Evolutionary conservation across 2,888 invertebrate species (phyloP), one percentile per base, ranked within the genome.

Genomic region (Apamea monoglypha): DNA sequence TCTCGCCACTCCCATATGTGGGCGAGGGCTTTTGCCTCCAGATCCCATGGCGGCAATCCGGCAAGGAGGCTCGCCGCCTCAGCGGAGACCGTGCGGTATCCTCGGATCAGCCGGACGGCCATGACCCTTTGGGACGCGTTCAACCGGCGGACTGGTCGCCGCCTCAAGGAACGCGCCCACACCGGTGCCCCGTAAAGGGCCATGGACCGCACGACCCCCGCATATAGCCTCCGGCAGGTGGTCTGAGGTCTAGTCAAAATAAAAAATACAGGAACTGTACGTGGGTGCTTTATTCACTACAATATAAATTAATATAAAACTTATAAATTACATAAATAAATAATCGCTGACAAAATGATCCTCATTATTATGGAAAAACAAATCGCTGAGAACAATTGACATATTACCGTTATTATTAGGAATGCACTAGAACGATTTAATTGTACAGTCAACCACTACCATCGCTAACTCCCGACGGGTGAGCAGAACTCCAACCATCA

Each of bases 301-400:
- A 93, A 92, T 95, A 96, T 96, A 96, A 96, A 96, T 96, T 94
- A 96, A 93, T 94, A 95, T 93, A 94, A 96, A 95, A 94, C 94
- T 91, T 94, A 94, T 94, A 95, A 94, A 95, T 96, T 94, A 95
- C 91, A 94, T 93, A 92, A 96, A 96, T 96, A 96, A 96, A 96
- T 96, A 95, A 94, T 93, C 90, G 91, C 92, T 92, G 94, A 93
- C 91, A 95, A 92, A 92, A 91, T 92, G 82, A 93, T 92, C 88
- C 92, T 90, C 84, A 91, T 90, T 90, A 81, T 83, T 85, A 84
- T 76, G 87, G 81, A 83, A 81, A 82, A 81, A 86, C 81, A 78
- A 81, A 80, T 83, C 78, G 83, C 88, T 83, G 78, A 80, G 74
- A 85, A 85, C 78, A 82, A 79, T 83, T 86, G 44, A 81, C 70